Conservation (phyloP, 2,113 vertebrate species). For the Myrmecophaga tridactyla region DNA sequence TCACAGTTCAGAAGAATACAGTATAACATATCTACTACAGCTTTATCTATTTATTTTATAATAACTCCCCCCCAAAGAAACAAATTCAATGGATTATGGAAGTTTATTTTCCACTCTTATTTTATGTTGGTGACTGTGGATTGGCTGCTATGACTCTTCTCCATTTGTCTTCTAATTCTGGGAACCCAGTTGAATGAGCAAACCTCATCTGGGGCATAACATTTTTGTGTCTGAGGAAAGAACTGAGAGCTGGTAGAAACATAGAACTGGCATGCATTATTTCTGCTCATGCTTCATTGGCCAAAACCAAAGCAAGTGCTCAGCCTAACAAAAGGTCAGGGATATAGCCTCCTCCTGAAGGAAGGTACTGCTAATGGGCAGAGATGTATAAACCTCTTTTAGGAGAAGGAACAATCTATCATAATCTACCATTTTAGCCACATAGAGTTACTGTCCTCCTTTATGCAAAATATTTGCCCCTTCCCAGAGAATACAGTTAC, state of each 20-base stretch:
- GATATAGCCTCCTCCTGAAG: not conserved
- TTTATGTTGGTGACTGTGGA: not conserved
- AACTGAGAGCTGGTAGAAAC: not conserved
- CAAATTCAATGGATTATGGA: not conserved
- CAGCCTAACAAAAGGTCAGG: not conserved
- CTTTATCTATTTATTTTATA: not conserved
- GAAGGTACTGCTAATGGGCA: not conserved
- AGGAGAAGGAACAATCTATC: not conserved
- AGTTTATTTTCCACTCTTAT: not conserved
- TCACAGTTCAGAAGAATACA: not conserved
- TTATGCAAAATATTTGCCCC: not conserved
- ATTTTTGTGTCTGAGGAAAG: too few relatives aligned
- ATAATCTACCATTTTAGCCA: not conserved
- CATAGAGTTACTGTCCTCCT: not conserved
- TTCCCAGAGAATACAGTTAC: not conserved
- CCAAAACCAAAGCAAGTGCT: not conserved
- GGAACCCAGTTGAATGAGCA: not conserved
- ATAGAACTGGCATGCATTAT: not conserved
- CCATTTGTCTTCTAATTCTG: not conserved
- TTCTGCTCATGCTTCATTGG: not conserved
- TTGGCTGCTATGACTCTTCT: not conserved
- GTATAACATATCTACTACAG: not conserved
- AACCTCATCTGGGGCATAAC: not conserved
- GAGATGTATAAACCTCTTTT: not conserved
- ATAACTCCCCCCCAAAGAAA: too few relatives aligned